Evolutionary conservation across 2,113 vertebrate genomes (phyloP), one percentile per base, ranked within the genome.

Genomic region (Hemichromis elongatus): DNA sequence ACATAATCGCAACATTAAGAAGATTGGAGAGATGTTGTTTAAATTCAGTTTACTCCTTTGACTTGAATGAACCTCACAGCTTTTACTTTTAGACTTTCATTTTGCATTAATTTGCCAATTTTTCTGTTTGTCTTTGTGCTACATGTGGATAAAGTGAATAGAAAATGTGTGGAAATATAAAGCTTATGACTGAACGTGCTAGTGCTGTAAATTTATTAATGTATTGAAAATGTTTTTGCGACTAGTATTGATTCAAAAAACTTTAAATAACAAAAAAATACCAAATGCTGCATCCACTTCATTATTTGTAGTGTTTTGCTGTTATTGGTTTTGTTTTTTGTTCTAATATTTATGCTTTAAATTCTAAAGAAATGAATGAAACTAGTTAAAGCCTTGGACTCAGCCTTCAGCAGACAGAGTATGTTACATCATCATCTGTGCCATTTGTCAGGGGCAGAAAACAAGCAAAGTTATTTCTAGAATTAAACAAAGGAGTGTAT

Each of bases 401-500:
- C 30, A 30, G 30, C 30, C 47, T 45, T 45, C 42, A 47, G 45
- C 13, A 14, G 5, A 13, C 45, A 47, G 45, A 14, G n/a, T n/a
- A 47, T 47, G 13, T 47, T 14, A 47, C 5, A 16, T 47, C 13
- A 47, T 14, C 13, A 47, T 13, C 6, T 47, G 45, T 16, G 45
- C 5, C 45, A 47, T 47, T 16, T 16, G 14, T 47, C 13, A 47
- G 45, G 16, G 6, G 7, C 16, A 3, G 45, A 1, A 47, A 47
- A 16, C 4, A 47, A 47, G 30, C 7, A 1, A 19, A 50, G 8
- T 8, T 50, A 19, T 50, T 50, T 50, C 16, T 13, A 40, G 11
- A 68, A 68, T 42, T 24, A 24, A 68, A 40, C 0, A 1, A 40
- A 66, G 9, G 6, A 1, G 11, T 68, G 12, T 40, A 37, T 66